Evolutionary conservation across 2,113 vertebrate genomes (phyloP).

Genomic region (Formicarius rufipectus): DNA sequence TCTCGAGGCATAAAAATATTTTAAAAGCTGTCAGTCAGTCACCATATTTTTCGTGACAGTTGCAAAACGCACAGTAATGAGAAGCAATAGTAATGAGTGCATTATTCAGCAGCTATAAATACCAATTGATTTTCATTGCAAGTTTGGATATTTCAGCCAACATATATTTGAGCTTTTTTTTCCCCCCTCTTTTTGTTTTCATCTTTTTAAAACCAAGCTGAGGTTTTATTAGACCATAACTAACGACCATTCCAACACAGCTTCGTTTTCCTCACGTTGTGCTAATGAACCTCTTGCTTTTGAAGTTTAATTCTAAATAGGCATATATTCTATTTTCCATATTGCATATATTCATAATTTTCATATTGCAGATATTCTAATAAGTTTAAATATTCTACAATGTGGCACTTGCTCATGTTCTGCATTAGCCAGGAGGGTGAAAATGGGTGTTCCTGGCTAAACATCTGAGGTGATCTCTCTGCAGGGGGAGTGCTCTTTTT

Average conservation of each 20-base stretch:
- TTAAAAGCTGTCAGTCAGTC: constrained; percentile 55
- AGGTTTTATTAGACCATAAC: not conserved
- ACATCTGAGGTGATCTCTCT: not conserved
- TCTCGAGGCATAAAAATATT: constrained; percentile 50
- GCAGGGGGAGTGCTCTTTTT: not conserved
- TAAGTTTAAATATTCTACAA: no score
- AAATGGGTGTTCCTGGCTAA: not conserved
- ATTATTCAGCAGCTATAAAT: constrained; percentile 57
- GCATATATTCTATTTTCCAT: no score
- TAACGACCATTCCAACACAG: not conserved
- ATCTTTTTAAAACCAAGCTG: not conserved
- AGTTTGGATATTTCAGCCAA: not conserved
- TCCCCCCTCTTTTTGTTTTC: no score
- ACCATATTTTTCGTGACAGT: constrained; percentile 38
- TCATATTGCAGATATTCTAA: no score
- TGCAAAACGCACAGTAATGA: constrained; percentile 46
- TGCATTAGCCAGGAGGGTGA: not conserved
- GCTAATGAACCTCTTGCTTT: not conserved
- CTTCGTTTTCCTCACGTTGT: not conserved
- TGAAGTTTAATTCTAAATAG: constrained; percentile 30
- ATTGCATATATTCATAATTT: no score
- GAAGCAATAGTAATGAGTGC: constrained; percentile 49
- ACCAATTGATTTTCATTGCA: constrained; percentile 3
- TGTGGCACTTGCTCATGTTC: not conserved
- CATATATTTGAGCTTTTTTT: not conserved